Percentiles rank a stretch among this genome's conserved stretches.
Conservation (phyloP, 1,140 invertebrate genomes). For the Aphaenogaster ashmeadi region DNA sequence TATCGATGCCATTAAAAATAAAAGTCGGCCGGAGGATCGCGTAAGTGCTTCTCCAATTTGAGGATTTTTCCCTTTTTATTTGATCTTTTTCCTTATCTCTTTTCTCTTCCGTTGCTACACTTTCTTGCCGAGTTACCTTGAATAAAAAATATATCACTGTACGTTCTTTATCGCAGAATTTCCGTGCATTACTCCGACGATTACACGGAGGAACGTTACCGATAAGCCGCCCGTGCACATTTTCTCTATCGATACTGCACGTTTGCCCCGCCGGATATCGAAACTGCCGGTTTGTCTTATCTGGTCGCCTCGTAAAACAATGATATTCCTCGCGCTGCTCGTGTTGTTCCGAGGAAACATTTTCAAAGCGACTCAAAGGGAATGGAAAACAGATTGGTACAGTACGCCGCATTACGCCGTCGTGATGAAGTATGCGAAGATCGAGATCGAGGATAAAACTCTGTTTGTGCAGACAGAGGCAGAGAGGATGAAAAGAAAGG, state of each 20-base stretch:
- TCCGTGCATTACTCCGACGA: slow-evolving; percentile 35
- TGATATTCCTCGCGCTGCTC: neutral
- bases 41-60: slow-evolving; percentile 68
- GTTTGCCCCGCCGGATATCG: neutral
- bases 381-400: slow-evolving; percentile 61
- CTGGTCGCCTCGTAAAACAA: slow-evolving; percentile 28
- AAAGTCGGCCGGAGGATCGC: slow-evolving; percentile 67
- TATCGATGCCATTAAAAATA: slow-evolving; percentile 79
- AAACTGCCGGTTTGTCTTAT: slow-evolving; percentile 13
- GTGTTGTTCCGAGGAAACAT: neutral
- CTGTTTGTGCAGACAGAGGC: slow-evolving; percentile 24
- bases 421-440: slow-evolving; percentile 57
- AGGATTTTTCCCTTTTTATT: slow-evolving; percentile 57
- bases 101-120: slow-evolving; percentile 21
- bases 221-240: neutral
- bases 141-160: slow-evolving; percentile 48
- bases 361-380: slow-evolving; percentile 42
- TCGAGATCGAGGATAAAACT: slow-evolving; percentile 67
- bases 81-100: slow-evolving; percentile 45
- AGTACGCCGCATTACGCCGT: slow-evolving; percentile 21
- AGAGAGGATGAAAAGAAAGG: neutral
- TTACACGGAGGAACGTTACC: slow-evolving; percentile 8
- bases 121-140: slow-evolving; percentile 26
- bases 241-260: slow-evolving; percentile 21
- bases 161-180: slow-evolving; percentile 13